phyloP scores from a whole-genome alignment of 2,888 invertebrate species.

The Sepiola atlantica region DNA sequence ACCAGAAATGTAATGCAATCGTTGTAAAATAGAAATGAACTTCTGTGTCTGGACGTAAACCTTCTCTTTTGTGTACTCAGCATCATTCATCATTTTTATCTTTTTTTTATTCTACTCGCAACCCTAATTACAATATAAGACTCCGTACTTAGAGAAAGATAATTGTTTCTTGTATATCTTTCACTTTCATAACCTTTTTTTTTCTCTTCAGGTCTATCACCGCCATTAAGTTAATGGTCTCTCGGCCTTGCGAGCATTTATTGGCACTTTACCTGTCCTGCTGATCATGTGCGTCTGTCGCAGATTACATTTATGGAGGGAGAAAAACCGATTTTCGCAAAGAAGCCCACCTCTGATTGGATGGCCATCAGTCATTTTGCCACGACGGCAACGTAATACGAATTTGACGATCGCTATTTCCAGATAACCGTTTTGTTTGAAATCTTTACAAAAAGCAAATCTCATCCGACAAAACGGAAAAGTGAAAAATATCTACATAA shows the following conservation, averaged over 20 bases:
- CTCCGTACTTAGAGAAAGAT: neutral
- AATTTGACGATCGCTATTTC: neutral
- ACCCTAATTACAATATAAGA: neutral
- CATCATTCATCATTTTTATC: neutral
- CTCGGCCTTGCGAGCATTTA: neutral
- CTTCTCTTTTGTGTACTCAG: neutral
- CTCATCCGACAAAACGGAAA: no score
- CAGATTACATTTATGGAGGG: neutral
- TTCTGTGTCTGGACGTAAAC: neutral
- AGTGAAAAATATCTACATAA: no score
- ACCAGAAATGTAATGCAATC: neutral
- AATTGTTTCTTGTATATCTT: neutral
- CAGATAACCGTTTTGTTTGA: no score
- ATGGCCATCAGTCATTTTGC: neutral
- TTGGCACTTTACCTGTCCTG: neutral
- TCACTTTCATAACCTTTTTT: neutral
- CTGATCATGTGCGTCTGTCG: neutral
- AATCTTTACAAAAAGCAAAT: no score
- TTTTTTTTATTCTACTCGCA: neutral
- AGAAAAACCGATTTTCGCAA: neutral
- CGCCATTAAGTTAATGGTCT: neutral
- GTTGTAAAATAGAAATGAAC: neutral
- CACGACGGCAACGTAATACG: neutral
- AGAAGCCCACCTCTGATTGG: neutral
- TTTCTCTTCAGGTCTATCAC: neutral